Conservation (phyloP, 2,113 vertebrate genomes). For the Motacilla tschutschensis region DNA sequence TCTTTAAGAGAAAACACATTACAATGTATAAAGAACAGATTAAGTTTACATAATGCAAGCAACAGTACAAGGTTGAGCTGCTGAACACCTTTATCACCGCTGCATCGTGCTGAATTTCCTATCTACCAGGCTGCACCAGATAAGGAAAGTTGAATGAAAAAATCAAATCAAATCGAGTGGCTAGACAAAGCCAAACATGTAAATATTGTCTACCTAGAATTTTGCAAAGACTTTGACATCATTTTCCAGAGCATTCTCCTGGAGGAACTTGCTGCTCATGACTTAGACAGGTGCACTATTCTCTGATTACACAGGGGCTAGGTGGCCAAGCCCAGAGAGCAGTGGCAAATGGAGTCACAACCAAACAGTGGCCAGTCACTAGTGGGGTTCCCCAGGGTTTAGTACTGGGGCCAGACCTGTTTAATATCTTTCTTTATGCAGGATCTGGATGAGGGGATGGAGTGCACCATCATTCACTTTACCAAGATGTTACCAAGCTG, state of each 20-base stretch:
- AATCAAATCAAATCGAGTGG: neutral
- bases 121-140: neutral
- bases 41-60: neutral
- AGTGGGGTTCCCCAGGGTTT: neutral
- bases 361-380: accelerated
- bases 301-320: neutral
- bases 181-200: neutral
- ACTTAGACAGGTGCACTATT: neutral
- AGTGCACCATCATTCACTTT: neutral
- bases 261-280: neutral
- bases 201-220: neutral
- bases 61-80: neutral
- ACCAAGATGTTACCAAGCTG: neutral
- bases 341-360: neutral
- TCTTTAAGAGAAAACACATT: neutral
- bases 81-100: neutral
- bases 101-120: neutral
- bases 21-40: neutral
- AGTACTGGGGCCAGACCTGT: neutral
- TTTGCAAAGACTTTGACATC: neutral
- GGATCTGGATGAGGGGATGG: neutral
- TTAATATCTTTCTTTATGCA: neutral
- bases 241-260: neutral
- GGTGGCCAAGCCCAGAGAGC: neutral
- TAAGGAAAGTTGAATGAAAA: neutral